Evolutionary conservation across 1,140 invertebrate species (phyloP).

Genomic region (Pomacea maculata): DNA sequence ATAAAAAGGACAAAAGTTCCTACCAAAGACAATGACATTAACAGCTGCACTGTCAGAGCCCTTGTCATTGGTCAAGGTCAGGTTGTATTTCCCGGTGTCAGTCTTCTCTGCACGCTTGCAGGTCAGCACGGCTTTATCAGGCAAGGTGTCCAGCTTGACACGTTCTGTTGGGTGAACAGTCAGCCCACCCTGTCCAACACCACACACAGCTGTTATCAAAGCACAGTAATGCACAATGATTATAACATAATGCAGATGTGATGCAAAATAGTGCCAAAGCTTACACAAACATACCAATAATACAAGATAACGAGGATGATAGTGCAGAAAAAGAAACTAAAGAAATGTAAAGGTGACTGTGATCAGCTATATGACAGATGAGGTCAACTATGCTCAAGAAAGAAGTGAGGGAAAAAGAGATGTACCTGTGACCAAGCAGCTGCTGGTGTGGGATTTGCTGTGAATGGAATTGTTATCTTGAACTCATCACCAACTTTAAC

Average conservation of each 20-base stretch:
- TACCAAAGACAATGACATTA: constrained; percentile 81
- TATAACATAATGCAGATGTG: too few relatives aligned
- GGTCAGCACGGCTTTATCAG: constrained; percentile 73
- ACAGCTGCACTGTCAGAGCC: constrained; percentile 90
- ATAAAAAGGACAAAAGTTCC: constrained; percentile 35
- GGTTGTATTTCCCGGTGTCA: constrained; percentile 91
- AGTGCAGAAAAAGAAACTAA: too few relatives aligned
- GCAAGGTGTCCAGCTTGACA: constrained; percentile 86
- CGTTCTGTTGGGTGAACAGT: constrained; percentile 73
- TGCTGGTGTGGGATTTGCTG: constrained; percentile 88
- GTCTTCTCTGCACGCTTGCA: constrained; percentile 89
- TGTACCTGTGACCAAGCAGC: constrained; percentile 85
- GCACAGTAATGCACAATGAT: too few relatives aligned
- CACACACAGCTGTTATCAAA: not conserved
- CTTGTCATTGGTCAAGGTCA: constrained; percentile 83
- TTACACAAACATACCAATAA: too few relatives aligned
- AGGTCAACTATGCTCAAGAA: too few relatives aligned
- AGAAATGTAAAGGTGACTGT: too few relatives aligned
- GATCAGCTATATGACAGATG: too few relatives aligned
- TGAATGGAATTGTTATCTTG: constrained; percentile 92
- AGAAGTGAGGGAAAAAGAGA: too few relatives aligned
- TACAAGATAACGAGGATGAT: too few relatives aligned
- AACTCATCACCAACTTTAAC: constrained; percentile 96
- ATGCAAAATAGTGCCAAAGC: too few relatives aligned
- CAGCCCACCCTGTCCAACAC: constrained; percentile 37